Evolutionary conservation across 2,888 invertebrate species (phyloP).

Genomic region (Adelphocoris suturalis): DNA sequence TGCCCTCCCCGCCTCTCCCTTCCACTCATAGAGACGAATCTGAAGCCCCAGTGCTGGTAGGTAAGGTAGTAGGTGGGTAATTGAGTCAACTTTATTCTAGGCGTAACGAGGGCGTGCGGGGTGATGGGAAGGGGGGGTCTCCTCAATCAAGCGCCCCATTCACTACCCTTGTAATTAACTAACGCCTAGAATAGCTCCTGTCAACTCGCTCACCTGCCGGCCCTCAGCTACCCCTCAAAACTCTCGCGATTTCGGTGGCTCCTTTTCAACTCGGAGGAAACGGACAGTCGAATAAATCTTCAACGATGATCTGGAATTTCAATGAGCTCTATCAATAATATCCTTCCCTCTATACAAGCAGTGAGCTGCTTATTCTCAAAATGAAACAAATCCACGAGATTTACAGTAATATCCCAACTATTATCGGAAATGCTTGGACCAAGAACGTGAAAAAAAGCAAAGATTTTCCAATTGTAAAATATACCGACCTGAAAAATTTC

Average conservation of each 20-base stretch:
- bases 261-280: slow-evolving; percentile 16
- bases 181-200: slow-evolving; percentile 9
- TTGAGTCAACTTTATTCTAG: slow-evolving; percentile 62
- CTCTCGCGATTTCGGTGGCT: slow-evolving; percentile 1
- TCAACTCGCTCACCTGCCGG: slow-evolving; percentile 12
- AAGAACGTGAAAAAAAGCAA: too few species aligned
- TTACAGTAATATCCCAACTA: too few species aligned
- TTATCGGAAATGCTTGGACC: too few species aligned
- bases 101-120: slow-evolving; percentile 18
- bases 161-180: slow-evolving; percentile 61
- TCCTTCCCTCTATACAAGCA: too few species aligned
- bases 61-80: slow-evolving; percentile 15
- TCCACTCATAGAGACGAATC: not conserved
- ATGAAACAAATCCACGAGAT: too few species aligned
- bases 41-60: not conserved
- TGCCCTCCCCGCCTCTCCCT: too few species aligned
- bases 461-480: too few species aligned
- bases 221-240: slow-evolving; percentile 15
- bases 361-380: too few species aligned
- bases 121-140: not conserved
- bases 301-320: not conserved
- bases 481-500: too few species aligned
- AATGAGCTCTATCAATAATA: not conserved
- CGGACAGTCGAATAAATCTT: not conserved
- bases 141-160: slow-evolving; percentile 61